Conservation (phyloP, 2,113 vertebrate species). For the Pampusana beccarii region DNA sequence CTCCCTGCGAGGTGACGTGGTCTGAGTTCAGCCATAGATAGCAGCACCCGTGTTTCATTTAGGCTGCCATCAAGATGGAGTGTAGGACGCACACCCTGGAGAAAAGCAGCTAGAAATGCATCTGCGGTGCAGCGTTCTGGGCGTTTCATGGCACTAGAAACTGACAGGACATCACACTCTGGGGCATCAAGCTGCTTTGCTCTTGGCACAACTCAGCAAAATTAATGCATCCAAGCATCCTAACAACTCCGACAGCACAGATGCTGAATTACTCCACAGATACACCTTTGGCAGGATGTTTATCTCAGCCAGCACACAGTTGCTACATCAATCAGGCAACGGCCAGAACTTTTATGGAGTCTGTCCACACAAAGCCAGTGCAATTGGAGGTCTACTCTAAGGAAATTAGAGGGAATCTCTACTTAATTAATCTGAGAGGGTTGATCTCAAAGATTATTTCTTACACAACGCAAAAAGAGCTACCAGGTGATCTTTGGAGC, state of each 20-base stretch:
- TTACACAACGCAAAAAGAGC: background rate
- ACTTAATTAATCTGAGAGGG: slow-evolving; percentile 31
- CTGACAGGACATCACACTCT: rapidly evolving
- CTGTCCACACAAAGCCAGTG: background rate
- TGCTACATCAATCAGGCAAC: background rate
- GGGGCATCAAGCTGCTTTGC: background rate
- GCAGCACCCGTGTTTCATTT: rapidly evolving
- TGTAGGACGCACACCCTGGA: background rate
- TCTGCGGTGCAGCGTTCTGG: rapidly evolving
- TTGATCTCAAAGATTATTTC: slow-evolving; percentile 26
- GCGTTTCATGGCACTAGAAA: background rate
- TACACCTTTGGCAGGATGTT: background rate
- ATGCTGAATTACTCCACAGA: rapidly evolving
- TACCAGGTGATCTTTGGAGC: background rate
- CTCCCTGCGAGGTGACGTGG: rapidly evolving
- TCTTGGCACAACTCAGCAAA: background rate
- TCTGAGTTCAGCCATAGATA: rapidly evolving
- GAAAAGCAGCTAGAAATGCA: background rate
- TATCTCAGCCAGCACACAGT: background rate
- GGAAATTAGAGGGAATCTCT: slow-evolving; percentile 10
- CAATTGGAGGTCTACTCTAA: background rate
- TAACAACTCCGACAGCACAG: background rate
- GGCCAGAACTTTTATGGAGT: background rate
- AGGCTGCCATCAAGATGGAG: rapidly evolving
- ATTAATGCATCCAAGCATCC: background rate